Evolutionary conservation across 1,140 invertebrate genomes (phyloP).

Genomic region (Ceratina japonica): DNA sequence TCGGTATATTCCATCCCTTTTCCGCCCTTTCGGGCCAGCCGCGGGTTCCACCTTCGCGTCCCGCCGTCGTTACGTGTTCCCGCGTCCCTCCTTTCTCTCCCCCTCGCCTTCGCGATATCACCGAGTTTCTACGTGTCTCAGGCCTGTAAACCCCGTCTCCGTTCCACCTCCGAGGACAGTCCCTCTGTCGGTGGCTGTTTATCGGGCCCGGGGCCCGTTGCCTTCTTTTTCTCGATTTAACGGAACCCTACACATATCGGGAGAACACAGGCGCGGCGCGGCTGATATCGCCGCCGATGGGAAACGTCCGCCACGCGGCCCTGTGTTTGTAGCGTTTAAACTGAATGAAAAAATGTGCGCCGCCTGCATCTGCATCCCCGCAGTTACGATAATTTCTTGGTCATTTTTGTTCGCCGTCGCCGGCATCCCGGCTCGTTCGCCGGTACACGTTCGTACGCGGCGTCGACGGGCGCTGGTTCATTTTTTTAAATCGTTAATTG

Average conservation of each 20-base stretch:
- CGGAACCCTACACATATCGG: constrained; percentile 49
- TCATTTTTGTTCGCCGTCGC: constrained; percentile 41
- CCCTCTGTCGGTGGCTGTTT: constrained; percentile 17
- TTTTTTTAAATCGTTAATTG: constrained; percentile 33
- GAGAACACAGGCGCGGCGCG: constrained; percentile 16
- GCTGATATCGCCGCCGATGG: constrained; percentile 51
- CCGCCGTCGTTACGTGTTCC: neutral
- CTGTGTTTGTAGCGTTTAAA: constrained; percentile 52
- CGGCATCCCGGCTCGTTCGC: neutral
- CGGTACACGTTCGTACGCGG: neutral
- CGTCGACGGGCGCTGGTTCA: constrained; percentile 21
- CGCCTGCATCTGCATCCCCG: constrained; percentile 32
- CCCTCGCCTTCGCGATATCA: constrained; percentile 53
- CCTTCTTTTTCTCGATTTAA: constrained; percentile 38
- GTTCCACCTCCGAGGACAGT: neutral
- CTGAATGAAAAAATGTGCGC: constrained; percentile 44
- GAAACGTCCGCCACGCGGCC: constrained; percentile 46
- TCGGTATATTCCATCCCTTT: constrained; percentile 65
- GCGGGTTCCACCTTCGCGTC: constrained; percentile 47
- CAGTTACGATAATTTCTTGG: constrained; percentile 49
- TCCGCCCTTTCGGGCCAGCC: constrained; percentile 42
- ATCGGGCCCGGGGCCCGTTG: neutral
- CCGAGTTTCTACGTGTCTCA: constrained; percentile 10
- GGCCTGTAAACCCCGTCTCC: neutral
- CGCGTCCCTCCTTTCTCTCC: neutral